Evolutionary conservation across 37 sponge, comb jelly and placozoan genomes (phyloP), one percentile per base, ranked within the genome.

Genomic region (Ianthella basta): DNA sequence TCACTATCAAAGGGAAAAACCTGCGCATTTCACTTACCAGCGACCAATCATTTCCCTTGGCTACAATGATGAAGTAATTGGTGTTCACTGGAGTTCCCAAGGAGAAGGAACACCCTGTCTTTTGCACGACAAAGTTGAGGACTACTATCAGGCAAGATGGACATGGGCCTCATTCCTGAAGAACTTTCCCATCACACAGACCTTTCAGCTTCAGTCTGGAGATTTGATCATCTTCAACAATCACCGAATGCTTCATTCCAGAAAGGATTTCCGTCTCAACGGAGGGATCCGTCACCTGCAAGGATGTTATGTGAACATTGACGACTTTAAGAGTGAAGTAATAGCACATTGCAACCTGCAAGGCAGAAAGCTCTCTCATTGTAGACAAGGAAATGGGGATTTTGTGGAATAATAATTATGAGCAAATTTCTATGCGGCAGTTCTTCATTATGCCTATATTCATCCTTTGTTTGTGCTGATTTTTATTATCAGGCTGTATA

Each of bases 1-100:
- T 15, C 91, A 90, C 57, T 87, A 82, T 56, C 80, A 90, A 40
- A 32, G 41, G 3, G 78, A 40, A 40, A 38, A 23, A 19, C 53
- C 78, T 39, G 53, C 37, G 6, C 54, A 41, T 15, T 40, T 41
- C 18, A 24, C 16, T 18, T 10, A 38, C 44, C 53, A 41, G 6
- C 53, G 78, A n/a, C 78, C 53, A 21, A 32, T 36, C 37, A 40
- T 75, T 50, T n/a, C 24, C n/a, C 12, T 75, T 12, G 78, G 78
- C 53, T 41, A 75, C 53, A 75, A 75, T 23, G 25, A 50, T 75
- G 78, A 75, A 25, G 39, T 75, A 6, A 36, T 50, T 25, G 78
- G 53, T 4, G 78, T 75, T 3, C 21, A 53, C 16, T 75, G 78
- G 78, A 75, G 16, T 18, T 18, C 44, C 15, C 53, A 21, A 23